Evolutionary conservation across 2,888 invertebrate genomes (phyloP).

Genomic region (Drosophila anomalata): DNA sequence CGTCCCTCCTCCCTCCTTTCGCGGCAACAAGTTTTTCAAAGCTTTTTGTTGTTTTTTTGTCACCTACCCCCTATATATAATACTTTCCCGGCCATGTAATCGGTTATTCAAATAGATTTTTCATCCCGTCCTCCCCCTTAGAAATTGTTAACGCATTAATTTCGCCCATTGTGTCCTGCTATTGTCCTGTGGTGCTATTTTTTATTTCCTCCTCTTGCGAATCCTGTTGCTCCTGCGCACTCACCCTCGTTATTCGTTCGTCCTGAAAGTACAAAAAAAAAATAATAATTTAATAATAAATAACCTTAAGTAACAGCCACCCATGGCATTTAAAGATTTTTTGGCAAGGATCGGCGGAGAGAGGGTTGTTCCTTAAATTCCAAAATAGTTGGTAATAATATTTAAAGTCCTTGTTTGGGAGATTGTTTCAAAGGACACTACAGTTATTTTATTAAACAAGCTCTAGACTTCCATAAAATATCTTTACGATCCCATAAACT

Average conservation of each 20-base stretch:
- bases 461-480: background rate
- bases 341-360: background rate
- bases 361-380: background rate
- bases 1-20: background rate
- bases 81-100: conserved; percentile 42
- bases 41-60: conserved; percentile 18
- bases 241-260: conserved; percentile 15
- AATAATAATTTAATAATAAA: background rate
- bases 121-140: conserved; percentile 41
- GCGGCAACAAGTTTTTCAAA: conserved; percentile 61
- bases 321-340: background rate
- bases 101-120: conserved; percentile 73
- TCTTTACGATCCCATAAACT: conserved; percentile 1
- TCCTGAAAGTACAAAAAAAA: background rate
- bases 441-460: too few relatives aligned
- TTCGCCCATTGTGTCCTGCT: conserved; percentile 43
- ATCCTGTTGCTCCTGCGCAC: conserved; percentile 29
- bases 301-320: conserved; percentile 5
- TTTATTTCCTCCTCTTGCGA: conserved; percentile 1
- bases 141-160: conserved; percentile 61
- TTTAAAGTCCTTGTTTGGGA: background rate
- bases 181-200: background rate
- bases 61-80: background rate
- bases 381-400: background rate
- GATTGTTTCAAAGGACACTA: too few relatives aligned